These are phyloP conservation scores for Nasonia longicornis DNA, from an alignment of 1,140 invertebrate species.

Conservation along the genomic window DNA sequence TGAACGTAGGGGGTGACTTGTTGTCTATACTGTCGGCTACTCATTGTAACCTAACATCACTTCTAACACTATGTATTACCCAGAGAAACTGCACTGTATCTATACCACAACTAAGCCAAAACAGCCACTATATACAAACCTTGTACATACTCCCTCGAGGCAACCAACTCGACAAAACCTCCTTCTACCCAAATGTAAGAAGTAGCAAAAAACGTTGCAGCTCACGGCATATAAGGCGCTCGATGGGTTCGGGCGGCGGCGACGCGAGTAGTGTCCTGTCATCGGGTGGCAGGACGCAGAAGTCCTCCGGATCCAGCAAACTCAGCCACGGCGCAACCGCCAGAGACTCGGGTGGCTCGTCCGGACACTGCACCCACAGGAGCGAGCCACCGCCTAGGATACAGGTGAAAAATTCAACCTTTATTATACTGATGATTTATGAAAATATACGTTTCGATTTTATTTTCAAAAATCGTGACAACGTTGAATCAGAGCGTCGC, in stretches of 20 bases:
- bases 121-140: neutral
- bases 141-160: neutral
- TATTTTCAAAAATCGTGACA: too few species aligned
- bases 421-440: neutral
- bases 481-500: too few species aligned
- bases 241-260: slow-evolving; percentile 65
- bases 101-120: neutral
- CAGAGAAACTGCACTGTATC: neutral
- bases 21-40: too few species aligned
- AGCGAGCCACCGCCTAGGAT: slow-evolving; percentile 75
- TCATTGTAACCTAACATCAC: too few species aligned
- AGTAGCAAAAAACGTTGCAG: slow-evolving; percentile 49
- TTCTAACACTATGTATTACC: too few species aligned
- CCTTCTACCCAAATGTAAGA: neutral
- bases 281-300: slow-evolving; percentile 66
- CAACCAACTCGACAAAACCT: neutral
- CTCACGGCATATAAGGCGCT: slow-evolving; percentile 65
- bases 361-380: slow-evolving; percentile 81
- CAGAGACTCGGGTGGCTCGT: slow-evolving; percentile 81
- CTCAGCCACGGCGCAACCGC: slow-evolving; percentile 67
- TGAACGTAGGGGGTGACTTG: too few species aligned
- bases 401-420: slow-evolving; percentile 55
- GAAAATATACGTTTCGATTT: neutral
- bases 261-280: slow-evolving; percentile 67
- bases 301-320: slow-evolving; percentile 68